Percentiles rank a stretch among this genome's conserved stretches.
phyloP scores from a whole-genome alignment of 2,797 vertebrate genomes.

The Stomatorhinus walkeri region DNA sequence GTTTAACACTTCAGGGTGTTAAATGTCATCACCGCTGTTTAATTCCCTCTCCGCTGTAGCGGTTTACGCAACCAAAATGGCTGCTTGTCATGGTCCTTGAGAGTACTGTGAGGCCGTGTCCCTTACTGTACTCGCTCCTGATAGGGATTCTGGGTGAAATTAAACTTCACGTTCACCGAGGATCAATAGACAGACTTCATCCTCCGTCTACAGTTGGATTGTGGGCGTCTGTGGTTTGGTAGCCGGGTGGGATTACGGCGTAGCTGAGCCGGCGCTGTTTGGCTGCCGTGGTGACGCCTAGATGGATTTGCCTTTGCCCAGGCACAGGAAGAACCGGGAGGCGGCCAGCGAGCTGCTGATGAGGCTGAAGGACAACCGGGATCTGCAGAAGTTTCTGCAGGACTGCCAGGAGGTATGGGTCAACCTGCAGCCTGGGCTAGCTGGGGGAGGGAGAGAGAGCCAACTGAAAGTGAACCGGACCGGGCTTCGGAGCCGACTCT shows the following conservation, averaged over 20 bases:
- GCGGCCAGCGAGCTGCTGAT: conserved; percentile 84
- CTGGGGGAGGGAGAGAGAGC: background rate
- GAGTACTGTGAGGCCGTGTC: background rate
- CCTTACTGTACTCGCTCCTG: background rate
- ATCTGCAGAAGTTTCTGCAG: conserved; percentile 94
- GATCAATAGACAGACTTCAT: background rate
- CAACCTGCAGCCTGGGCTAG: background rate
- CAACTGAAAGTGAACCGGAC: background rate
- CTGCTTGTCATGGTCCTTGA: background rate
- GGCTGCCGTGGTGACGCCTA: background rate
- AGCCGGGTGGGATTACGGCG: background rate
- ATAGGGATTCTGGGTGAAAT: background rate
- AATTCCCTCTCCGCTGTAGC: background rate
- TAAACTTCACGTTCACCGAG: background rate
- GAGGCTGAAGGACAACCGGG: conserved; percentile 91
- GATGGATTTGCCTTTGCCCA: background rate
- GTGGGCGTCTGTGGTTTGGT: background rate
- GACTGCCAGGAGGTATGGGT: conserved; percentile 90
- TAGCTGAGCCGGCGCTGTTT: background rate
- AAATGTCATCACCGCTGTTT: background rate
- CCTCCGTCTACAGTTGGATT: background rate
- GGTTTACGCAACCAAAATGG: background rate
- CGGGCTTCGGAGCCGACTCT: background rate
- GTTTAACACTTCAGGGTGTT: background rate
- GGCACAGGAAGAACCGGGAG: conserved; percentile 38